Evolutionary conservation across 1,140 invertebrate genomes (phyloP), one percentile per base, ranked within the genome.

Genomic region (Goniozus legneri): DNA sequence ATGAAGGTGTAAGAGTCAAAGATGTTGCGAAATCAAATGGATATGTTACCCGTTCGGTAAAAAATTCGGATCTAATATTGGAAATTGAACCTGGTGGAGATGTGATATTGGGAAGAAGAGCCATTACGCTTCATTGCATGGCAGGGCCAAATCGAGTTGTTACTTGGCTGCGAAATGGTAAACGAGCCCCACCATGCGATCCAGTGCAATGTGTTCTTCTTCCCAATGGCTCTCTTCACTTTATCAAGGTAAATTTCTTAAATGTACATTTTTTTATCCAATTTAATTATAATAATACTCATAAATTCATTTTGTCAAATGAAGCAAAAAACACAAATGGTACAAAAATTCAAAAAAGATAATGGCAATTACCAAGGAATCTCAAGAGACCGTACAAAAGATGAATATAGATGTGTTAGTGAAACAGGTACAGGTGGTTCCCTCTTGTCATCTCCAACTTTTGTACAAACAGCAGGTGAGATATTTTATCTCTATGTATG

Each of bases 381-480:
- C 38, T 40, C 38, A 36, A 57, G 57, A 50, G 47, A 19, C 32
- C 40, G 56, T 37, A 55, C 42, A 44, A 58, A 55, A 44, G 60
- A 76, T 43, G 70, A 72, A 34, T 75, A 67, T 52, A 62, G 72
- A 19, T 76, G 73, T 51, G 51, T 74, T 61, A 54, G 54, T 32
- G 64, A 33, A 35, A 74, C 62, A 20, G 67, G 44, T 65, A 64
- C 53, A 42, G 70, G 67, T 35, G 67, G 61, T 51, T 52, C 52
- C 13, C 22, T 74, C 40, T 58, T 66, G 35, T 76, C 73, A 3
- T 59, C 68, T 8, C 69, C 71, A 16, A 64, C 59, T 20, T 59
- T 55, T 45, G 48, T 76, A 56, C 64, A 56, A 54, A 52, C 68
- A 52, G 72, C 71, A 58, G 70, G 72, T 73, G 47, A 7, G 2